A percentile compares a stretch with the other conserved stretches of the same genome.
phyloP scores from a whole-genome alignment of 2,113 vertebrate species.

The Nettapus auritus region DNA sequence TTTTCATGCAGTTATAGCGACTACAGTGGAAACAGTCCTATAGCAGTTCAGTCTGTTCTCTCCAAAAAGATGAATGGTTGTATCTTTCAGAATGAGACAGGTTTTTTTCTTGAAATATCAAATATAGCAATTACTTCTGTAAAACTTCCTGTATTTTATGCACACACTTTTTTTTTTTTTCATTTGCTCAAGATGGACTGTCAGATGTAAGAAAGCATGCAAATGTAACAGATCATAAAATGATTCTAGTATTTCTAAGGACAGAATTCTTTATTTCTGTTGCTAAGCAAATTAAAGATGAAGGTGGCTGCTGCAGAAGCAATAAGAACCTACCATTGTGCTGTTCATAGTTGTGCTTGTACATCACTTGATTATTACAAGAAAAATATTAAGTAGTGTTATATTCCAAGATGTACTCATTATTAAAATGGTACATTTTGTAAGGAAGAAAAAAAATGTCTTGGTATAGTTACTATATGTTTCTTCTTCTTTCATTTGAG shows the following conservation, averaged over 20 bases:
- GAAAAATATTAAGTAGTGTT: background rate
- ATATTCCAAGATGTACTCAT: background rate
- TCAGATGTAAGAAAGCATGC: background rate
- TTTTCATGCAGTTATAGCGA: background rate
- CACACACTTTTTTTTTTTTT: background rate
- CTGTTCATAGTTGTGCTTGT: background rate
- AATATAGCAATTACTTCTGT: background rate
- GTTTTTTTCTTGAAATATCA: background rate
- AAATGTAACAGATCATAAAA: background rate
- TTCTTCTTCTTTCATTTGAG: background rate
- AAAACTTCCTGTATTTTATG: background rate
- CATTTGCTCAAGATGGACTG: background rate
- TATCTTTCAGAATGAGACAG: background rate
- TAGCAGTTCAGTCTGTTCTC: background rate
- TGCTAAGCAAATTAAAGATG: background rate
- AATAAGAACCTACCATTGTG: background rate
- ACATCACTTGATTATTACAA: background rate
- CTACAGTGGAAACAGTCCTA: background rate
- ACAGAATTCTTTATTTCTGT: background rate
- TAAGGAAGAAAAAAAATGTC: background rate
- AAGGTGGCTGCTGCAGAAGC: background rate
- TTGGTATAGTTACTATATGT: background rate
- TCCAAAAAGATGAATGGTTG: background rate
- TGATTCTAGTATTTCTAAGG: background rate
- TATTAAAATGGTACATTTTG: background rate